Conservation (phyloP, 2,797 vertebrate genomes). For the Esox lucius region DNA sequence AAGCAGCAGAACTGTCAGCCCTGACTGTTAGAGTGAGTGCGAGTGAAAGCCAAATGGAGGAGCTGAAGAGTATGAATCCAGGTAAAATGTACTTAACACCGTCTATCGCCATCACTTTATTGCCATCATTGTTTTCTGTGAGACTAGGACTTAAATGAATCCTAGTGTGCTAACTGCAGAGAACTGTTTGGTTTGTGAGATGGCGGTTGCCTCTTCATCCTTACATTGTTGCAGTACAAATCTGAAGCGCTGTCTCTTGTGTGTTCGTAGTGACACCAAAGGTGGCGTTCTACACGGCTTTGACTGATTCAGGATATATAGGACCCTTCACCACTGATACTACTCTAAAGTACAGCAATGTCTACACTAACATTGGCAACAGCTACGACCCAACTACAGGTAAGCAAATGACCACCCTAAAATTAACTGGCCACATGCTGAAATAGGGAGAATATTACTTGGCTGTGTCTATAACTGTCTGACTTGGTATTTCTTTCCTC, state of each 20-base stretch:
- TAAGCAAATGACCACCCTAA: background rate
- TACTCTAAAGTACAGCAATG: constrained; percentile 6
- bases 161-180: background rate
- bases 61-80: background rate
- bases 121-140: no score
- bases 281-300: background rate
- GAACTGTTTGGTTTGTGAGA: background rate
- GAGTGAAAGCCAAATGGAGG: background rate
- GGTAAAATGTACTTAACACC: background rate
- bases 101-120: background rate
- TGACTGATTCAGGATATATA: background rate
- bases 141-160: background rate
- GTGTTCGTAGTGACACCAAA: background rate
- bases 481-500: background rate
- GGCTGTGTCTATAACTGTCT: no score
- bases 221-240: background rate
- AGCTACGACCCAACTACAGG: background rate
- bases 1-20: background rate
- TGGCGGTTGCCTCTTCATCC: background rate
- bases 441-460: background rate
- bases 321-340: constrained; percentile 1
- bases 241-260: background rate
- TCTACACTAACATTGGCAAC: constrained; percentile 6
- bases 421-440: background rate
- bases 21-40: background rate